These are phyloP conservation scores for Fopius arisanus DNA, from an alignment of 1,140 invertebrate genomes.

Conservation along the genomic window DNA sequence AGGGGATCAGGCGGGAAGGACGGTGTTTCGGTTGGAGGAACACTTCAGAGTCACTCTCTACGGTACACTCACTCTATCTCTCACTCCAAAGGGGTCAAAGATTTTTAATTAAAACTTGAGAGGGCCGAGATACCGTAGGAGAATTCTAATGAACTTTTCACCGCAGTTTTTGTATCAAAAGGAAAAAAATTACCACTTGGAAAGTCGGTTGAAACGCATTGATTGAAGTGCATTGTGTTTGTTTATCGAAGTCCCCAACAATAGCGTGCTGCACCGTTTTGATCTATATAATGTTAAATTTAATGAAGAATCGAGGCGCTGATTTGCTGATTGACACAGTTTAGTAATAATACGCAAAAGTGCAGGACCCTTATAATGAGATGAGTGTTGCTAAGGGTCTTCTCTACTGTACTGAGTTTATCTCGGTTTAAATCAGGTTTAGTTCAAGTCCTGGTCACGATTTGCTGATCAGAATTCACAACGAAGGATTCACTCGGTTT, in stretches of 20 bases:
- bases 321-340: too few species aligned
- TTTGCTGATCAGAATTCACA: too few species aligned
- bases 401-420: too few species aligned
- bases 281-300: too few species aligned
- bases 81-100: slow-evolving; percentile 14
- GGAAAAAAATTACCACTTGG: neutral
- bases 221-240: neutral
- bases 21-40: neutral
- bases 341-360: too few species aligned
- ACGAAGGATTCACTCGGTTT: too few species aligned
- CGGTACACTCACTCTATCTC: slow-evolving; percentile 7
- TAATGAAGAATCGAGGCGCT: too few species aligned
- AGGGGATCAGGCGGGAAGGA: neutral
- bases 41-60: slow-evolving; percentile 19
- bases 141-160: slow-evolving; percentile 23
- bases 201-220: neutral
- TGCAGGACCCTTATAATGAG: too few species aligned
- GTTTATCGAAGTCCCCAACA: neutral
- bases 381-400: too few species aligned
- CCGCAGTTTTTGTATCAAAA: neutral
- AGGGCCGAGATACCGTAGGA: slow-evolving; percentile 10
- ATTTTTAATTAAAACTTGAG: slow-evolving; percentile 30
- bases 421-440: too few species aligned
- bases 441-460: too few species aligned
- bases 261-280: too few species aligned